Conservation (phyloP, 2,888 invertebrate species). For the Zelleria hepariella region DNA sequence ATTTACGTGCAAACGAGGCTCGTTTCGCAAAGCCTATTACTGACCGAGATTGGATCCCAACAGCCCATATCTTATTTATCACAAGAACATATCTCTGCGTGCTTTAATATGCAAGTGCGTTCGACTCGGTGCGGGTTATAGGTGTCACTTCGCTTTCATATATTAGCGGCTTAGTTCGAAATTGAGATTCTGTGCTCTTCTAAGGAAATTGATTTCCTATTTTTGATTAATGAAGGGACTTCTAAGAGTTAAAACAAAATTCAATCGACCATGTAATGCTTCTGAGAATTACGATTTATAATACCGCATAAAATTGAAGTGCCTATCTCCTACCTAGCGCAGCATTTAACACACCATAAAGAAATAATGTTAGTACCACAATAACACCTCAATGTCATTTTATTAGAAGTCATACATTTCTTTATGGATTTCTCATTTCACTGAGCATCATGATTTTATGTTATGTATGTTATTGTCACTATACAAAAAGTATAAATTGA, state of each 20-base stretch:
- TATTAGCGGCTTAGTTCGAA: slow-evolving; percentile 4
- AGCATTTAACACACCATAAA: not conserved
- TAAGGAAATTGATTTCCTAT: not conserved
- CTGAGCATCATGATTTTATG: slow-evolving; percentile 21
- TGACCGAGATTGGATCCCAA: slow-evolving; percentile 47
- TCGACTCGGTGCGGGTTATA: slow-evolving; percentile 24
- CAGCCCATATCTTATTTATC: slow-evolving; percentile 58
- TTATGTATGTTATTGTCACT: no score
- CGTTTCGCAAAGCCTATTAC: slow-evolving; percentile 62
- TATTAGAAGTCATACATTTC: not conserved
- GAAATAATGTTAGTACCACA: not conserved
- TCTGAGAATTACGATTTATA: not conserved
- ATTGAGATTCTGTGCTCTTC: slow-evolving; percentile 7
- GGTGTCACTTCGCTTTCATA: slow-evolving; percentile 27
- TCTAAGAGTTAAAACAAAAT: not conserved
- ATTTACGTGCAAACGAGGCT: slow-evolving; percentile 45
- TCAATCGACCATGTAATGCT: not conserved
- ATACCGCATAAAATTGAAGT: not conserved
- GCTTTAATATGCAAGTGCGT: not conserved
- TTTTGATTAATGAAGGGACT: not conserved
- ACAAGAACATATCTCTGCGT: slow-evolving; percentile 19
- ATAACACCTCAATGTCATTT: not conserved
- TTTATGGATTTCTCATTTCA: not conserved
- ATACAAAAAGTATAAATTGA: no score
- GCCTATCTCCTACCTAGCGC: not conserved